Conservation (phyloP, 2,797 vertebrate genomes). For the Pantherophis alleghaniensis region DNA sequence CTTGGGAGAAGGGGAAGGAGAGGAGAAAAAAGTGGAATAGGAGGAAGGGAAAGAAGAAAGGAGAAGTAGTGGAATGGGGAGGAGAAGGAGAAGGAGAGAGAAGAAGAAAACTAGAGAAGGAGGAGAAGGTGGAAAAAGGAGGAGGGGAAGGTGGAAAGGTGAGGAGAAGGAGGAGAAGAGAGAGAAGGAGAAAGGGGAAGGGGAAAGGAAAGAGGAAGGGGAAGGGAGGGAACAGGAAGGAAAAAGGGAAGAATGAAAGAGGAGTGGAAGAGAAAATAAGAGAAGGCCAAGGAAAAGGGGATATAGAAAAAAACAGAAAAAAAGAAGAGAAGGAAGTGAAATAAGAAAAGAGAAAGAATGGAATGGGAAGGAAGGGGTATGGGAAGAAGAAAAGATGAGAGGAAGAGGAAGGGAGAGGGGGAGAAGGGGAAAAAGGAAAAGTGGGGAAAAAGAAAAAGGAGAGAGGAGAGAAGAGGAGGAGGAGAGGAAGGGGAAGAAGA, state of each 20-base stretch:
- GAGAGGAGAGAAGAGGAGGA: too few relatives aligned
- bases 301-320: neutral
- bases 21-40: neutral
- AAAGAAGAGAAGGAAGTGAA: neutral
- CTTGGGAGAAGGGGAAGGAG: neutral
- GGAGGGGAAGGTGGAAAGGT: neutral
- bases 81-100: neutral
- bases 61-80: neutral
- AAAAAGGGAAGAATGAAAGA: too few relatives aligned
- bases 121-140: neutral
- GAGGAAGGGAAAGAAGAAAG: neutral
- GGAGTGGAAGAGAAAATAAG: too few relatives aligned
- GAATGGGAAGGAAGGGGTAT: neutral
- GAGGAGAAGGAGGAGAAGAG: neutral
- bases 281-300: neutral
- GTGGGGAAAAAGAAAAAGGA: neutral
- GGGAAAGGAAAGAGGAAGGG: too few relatives aligned
- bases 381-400: neutral
- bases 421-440: neutral
- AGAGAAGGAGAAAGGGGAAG: neutral
- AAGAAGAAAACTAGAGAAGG: neutral
- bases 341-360: neutral
- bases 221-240: neutral
- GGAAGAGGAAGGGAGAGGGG: neutral
- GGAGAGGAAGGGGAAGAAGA: neutral